Evolutionary conservation across 2,888 invertebrate genomes (phyloP), one percentile per base, ranked within the genome.

Genomic region (Acrocyrtus sp.): DNA sequence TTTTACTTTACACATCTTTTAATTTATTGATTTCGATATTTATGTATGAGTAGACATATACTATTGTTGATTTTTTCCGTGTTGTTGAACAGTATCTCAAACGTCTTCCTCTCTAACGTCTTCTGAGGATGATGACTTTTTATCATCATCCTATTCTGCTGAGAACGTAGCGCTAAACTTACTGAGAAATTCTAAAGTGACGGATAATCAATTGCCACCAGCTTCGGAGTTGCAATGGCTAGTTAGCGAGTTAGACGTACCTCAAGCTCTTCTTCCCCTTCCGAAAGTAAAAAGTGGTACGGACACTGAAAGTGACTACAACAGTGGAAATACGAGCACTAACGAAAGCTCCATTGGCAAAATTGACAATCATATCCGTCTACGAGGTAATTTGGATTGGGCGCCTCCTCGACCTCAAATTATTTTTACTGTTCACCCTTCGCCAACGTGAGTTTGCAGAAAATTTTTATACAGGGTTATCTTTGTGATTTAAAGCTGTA

Each of bases 331-430:
- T n/a, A 65, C 67, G 4, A 61, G 53, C 24, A 26, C 47, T 10
- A 67, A 60, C 58, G 70, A 70, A 63, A 41, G 34, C 22, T 67
- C 66, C n/a, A 66, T 72, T 24, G 79, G 78, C n/a, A 74, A 69
- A 39, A 67, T 79, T 19, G 79, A 78, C 17, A 76, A 78, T 65
- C 76, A 79, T 57, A 79, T 81, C 68, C 56, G 81, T 24, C 84
- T 92, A 22, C 86, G 94, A 41, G 94, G 94, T 6, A 93, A 92
- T 15, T 84, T 87, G 54, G 91, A 92, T 82, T 94, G 94, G 94
- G 94, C 94, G 0, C 94, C 94, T 15, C 93, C 93, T 0, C 86
- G 94, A 68, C 88, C 91, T 34, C 94, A 94, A 84, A 91, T 94
- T 60, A 93, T 94, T 78, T 92, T 93, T 82, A 92, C 91, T 1